Evolutionary conservation across 1,140 invertebrate genomes (phyloP), one percentile per base, ranked within the genome.

Genomic region (Hycleus phaleratus): DNA sequence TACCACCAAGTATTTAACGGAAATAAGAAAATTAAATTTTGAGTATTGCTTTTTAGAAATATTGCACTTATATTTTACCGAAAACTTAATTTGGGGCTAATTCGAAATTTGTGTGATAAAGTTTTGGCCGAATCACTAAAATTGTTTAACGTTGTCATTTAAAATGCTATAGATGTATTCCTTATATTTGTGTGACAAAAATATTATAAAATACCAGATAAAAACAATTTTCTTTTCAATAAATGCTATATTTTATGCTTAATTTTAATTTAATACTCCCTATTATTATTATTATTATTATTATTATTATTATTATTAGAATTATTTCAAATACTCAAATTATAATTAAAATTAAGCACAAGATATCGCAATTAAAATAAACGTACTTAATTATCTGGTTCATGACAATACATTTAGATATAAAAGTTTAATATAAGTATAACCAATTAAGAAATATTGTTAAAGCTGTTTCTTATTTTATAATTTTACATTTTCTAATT

Each of bases 321-420:
- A 18, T 11, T 1, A n/a, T 42, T 42, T 42, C 10, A 4, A 42
- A 42, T 42, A 42, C 11, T n/a, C 40, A 42, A n/a, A 42, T 10
- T 7, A 4, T 42, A 42, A 42, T 10, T 42, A 42, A 42, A 42
- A 42, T 42, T n/a, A 4, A 42, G 11, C 9, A 42, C 1, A 42
- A 10, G 3, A 7, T 42, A 42, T n/a, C 3, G 10, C 40, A 42
- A 42, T 7, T 39, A 7, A 39, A 42, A 52, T 58, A 50, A 61
- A 58, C 49, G 49, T 58, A 62, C 49, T 58, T 61, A 54, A 48
- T 55, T 66, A 69, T 71, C 70, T 72, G 70, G 70, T 72, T 72
- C 65, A 71, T 66, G 70, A 72, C 70, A 72, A 72, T 72, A 72
- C 69, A 64, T 71, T 18, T 72, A 72, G 70, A 70, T 68, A 63